Conservation (phyloP, 2,888 invertebrate species). For the Athalia cordata region DNA sequence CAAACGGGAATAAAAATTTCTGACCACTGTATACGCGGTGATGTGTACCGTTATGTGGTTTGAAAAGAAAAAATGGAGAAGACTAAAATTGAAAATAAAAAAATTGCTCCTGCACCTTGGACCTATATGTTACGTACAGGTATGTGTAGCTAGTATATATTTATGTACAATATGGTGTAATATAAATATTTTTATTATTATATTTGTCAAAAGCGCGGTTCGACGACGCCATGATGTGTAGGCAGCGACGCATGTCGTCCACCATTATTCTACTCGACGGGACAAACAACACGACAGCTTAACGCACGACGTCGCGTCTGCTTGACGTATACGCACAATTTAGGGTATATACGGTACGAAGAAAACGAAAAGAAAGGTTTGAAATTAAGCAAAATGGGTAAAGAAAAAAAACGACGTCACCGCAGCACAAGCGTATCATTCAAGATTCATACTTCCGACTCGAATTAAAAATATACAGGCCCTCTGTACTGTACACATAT, state of each 20-base stretch:
- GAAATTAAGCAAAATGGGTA: too few relatives aligned
- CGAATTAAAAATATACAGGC: too few relatives aligned
- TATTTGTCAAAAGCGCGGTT: not conserved
- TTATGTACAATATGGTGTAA: not conserved
- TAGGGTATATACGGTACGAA: not conserved
- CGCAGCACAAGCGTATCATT: too few relatives aligned
- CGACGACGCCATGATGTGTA: conserved; percentile 31
- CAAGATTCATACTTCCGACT: too few relatives aligned
- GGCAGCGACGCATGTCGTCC: conserved; percentile 42
- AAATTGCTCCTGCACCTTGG: not conserved
- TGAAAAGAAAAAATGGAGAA: not conserved
- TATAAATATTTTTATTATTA: not conserved
- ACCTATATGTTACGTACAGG: too few relatives aligned
- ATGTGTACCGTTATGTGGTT: too few relatives aligned
- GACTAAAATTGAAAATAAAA: not conserved
- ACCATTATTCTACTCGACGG: conserved; percentile 29
- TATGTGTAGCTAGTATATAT: not conserved
- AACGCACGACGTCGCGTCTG: not conserved
- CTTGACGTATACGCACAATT: not conserved
- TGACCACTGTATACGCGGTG: too few relatives aligned
- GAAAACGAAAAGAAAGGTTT: not conserved
- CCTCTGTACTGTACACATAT: too few relatives aligned
- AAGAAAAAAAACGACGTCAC: too few relatives aligned
- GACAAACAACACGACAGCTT: conserved; percentile 4
- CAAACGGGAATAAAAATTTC: too few relatives aligned